These are phyloP conservation scores for Cotesia congregata DNA, from an alignment of 2,888 invertebrate species.

Conservation along the genomic window DNA sequence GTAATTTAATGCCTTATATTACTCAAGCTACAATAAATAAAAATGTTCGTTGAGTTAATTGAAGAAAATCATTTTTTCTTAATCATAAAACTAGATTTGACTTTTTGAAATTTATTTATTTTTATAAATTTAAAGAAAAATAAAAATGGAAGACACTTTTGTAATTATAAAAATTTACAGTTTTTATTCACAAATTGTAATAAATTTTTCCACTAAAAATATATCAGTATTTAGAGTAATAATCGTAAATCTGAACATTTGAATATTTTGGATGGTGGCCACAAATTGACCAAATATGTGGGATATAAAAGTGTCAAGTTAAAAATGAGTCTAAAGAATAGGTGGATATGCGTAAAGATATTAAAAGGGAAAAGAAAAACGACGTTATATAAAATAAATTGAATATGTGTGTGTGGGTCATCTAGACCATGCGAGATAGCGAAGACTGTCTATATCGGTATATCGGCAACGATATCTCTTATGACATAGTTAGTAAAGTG, in stretches of 20 bases:
- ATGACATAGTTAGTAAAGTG: neutral
- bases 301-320: neutral
- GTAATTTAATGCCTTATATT: constrained; percentile 1
- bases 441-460: neutral
- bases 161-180: too few species aligned
- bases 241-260: neutral
- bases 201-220: neutral
- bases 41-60: neutral
- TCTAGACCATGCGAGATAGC: neutral
- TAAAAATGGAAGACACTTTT: too few species aligned
- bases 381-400: neutral
- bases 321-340: neutral
- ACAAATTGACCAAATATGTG: neutral
- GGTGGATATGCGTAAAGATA: neutral
- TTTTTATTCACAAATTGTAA: neutral
- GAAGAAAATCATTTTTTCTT: neutral
- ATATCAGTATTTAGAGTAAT: neutral
- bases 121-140: too few species aligned
- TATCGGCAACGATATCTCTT: neutral
- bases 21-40: neutral
- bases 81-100: neutral
- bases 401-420: neutral
- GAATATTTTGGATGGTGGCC: neutral
- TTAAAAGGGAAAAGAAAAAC: neutral
- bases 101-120: neutral